phyloP scores from a whole-genome alignment of 2,113 vertebrate species.

The Polypterus senegalus region DNA sequence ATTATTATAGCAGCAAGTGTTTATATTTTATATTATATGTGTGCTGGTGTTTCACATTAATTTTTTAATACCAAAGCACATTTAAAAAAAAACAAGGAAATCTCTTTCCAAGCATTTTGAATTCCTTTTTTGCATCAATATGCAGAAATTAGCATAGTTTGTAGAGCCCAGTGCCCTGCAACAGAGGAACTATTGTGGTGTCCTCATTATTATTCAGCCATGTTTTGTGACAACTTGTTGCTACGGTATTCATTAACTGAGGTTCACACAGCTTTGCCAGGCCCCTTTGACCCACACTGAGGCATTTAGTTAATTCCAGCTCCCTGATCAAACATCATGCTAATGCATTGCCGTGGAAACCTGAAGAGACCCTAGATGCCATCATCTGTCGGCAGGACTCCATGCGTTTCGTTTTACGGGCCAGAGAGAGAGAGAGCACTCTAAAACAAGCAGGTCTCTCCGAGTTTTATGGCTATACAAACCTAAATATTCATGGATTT shows the following conservation, averaged over 20 bases:
- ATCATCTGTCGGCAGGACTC: too few species aligned
- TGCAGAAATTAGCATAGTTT: constrained; percentile 18
- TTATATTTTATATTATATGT: too few species aligned
- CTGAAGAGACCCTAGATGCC: not conserved
- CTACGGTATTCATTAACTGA: constrained; percentile 29
- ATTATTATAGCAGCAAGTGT: too few species aligned
- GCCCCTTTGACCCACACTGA: constrained; percentile 37
- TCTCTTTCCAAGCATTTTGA: too few species aligned
- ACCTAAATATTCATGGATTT: too few species aligned
- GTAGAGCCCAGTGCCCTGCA: constrained; percentile 9
- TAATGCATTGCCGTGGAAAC: constrained; percentile 37
- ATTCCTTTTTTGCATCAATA: constrained; percentile 5
- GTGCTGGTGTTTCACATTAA: too few species aligned
- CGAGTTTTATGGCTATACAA: too few species aligned
- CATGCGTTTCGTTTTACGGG: too few species aligned
- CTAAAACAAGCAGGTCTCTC: too few species aligned
- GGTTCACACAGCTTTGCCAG: constrained; percentile 28
- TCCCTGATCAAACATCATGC: constrained; percentile 26
- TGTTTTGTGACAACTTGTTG: constrained; percentile 27
- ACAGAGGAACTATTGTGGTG: constrained; percentile 46
- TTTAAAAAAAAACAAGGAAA: too few species aligned
- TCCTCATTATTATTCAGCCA: constrained; percentile 45
- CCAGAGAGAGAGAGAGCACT: too few species aligned
- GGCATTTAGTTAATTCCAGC: constrained; percentile 33
- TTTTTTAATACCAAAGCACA: too few species aligned